Percentiles rank a stretch among this genome's conserved stretches.
These are phyloP conservation scores for Xylocopa sonorina DNA, from an alignment of 1,140 invertebrate genomes.

Conservation along the genomic window DNA sequence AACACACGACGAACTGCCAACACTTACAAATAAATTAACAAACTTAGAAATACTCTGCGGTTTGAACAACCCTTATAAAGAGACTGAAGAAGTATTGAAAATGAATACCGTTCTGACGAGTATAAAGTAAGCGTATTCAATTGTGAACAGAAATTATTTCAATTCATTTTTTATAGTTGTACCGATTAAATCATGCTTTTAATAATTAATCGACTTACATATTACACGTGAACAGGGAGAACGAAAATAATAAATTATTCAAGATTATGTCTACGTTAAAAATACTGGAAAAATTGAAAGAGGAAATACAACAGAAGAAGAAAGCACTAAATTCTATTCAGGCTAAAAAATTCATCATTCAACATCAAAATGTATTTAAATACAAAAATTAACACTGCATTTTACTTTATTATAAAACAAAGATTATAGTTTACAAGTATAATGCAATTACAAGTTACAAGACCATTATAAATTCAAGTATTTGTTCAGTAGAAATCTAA, in stretches of 20 bases:
- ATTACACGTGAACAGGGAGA: not conserved
- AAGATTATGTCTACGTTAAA: not conserved
- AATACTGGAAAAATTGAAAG: constrained; percentile 13
- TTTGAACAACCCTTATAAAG: not conserved
- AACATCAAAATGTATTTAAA: too few relatives aligned
- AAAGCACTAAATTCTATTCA: not conserved
- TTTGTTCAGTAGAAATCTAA: too few relatives aligned
- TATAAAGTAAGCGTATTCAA: constrained; percentile 23
- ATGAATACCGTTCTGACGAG: not conserved
- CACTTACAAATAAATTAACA: not conserved
- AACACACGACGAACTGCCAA: not conserved
- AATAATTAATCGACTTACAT: not conserved
- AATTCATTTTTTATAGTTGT: not conserved
- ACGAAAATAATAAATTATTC: not conserved
- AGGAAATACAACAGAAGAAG: constrained; percentile 23
- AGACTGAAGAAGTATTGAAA: not conserved
- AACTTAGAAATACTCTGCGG: not conserved
- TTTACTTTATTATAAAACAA: too few relatives aligned
- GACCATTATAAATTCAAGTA: too few relatives aligned
- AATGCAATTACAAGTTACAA: too few relatives aligned
- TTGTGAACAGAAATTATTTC: not conserved
- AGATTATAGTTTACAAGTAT: too few relatives aligned
- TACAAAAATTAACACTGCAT: too few relatives aligned
- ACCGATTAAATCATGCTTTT: not conserved
- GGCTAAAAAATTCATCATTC: not conserved